Conservation (phyloP, 2,888 invertebrate genomes). For the Entomobrya proxima region DNA sequence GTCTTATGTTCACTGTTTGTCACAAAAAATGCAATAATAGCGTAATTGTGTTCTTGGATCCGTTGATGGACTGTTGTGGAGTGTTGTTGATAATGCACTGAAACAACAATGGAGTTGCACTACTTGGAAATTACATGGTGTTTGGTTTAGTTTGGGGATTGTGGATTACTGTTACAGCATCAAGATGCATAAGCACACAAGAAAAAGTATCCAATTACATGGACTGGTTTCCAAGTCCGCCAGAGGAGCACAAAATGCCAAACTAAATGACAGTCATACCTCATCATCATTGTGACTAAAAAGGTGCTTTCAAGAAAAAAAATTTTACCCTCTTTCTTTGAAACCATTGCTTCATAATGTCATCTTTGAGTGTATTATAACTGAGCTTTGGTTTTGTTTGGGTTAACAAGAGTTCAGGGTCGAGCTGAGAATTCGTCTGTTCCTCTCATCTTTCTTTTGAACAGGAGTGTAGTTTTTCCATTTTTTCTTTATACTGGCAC, state of each 20-base stretch:
- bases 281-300: conserved; percentile 15
- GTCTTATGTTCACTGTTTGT: conserved; percentile 27
- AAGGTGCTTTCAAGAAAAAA: conserved; percentile 11
- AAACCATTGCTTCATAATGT: no score
- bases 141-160: conserved; percentile 8
- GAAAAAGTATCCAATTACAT: conserved; percentile 54
- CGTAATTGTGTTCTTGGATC: conserved; percentile 22
- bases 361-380: no score
- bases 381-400: conserved; percentile 29
- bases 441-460: background rate
- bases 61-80: conserved; percentile 17
- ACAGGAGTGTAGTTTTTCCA: background rate
- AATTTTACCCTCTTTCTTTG: conserved; percentile 6
- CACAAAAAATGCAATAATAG: conserved; percentile 29
- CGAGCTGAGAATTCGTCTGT: conserved; percentile 12
- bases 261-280: conserved; percentile 7
- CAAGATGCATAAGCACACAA: conserved; percentile 13
- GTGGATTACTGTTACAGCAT: background rate
- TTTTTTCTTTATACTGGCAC: background rate
- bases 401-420: conserved; percentile 52
- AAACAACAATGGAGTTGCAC: conserved; percentile 12
- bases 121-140: conserved; percentile 31
- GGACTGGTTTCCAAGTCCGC: background rate
- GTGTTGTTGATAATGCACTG: conserved; percentile 18
- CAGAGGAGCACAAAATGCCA: background rate